Conservation (phyloP, 2,797 vertebrate species). For the Lophius americanus region DNA sequence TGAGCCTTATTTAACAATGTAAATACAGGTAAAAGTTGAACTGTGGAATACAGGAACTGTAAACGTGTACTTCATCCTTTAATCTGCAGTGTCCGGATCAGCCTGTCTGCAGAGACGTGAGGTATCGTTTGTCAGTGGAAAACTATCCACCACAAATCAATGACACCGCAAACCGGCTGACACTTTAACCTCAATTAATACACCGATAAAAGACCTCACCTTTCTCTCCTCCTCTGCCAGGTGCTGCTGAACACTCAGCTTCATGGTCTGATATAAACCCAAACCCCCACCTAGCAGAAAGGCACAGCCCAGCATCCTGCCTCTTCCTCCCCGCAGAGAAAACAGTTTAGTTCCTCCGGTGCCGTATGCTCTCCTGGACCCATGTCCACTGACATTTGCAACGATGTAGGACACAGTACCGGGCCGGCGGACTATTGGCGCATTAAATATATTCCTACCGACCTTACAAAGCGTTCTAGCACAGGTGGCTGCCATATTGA, state of each 20-base stretch:
- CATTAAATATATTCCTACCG: slow-evolving; percentile 59
- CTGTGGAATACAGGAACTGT: neutral
- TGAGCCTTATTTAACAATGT: too few species aligned
- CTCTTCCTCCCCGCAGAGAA: slow-evolving; percentile 37
- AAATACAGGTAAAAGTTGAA: too few species aligned
- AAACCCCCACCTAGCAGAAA: slow-evolving; percentile 81
- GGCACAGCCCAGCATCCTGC: slow-evolving; percentile 70
- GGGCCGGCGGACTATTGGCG: slow-evolving; percentile 30
- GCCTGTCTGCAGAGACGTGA: neutral
- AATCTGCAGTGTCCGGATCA: neutral
- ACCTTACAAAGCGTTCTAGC: slow-evolving; percentile 70
- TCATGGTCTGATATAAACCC: slow-evolving; percentile 76
- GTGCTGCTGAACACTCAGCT: slow-evolving; percentile 59
- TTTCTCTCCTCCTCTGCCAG: slow-evolving; percentile 69
- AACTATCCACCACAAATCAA: neutral
- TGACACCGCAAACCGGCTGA: neutral
- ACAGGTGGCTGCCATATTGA: slow-evolving; percentile 79
- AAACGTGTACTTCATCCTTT: neutral
- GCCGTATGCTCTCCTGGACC: slow-evolving; percentile 48
- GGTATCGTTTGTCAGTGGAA: neutral
- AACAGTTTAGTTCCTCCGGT: slow-evolving; percentile 36
- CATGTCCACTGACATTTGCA: slow-evolving; percentile 24
- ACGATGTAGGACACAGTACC: slow-evolving; percentile 34
- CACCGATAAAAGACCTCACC: slow-evolving; percentile 49
- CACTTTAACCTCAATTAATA: too few species aligned